Conservation (phyloP, 2,113 vertebrate genomes). For the Sterrhoptilus dennistouni region DNA sequence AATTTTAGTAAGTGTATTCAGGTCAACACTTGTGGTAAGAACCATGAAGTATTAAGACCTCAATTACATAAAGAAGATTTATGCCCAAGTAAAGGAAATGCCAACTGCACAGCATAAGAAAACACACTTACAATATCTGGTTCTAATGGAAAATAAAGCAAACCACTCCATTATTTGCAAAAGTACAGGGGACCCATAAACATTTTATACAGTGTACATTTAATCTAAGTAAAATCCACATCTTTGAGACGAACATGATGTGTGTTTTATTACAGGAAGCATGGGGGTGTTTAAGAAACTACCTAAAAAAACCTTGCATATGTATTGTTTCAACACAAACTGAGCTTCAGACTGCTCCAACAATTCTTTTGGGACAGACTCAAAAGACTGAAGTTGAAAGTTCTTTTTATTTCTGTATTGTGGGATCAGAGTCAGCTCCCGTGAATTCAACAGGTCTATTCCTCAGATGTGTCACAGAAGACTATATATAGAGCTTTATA, state of each 20-base stretch:
- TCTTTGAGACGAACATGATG: background rate
- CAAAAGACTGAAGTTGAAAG: background rate
- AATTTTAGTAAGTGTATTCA: background rate
- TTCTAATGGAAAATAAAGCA: background rate
- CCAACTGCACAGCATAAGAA: background rate
- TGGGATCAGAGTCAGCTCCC: fast-evolving
- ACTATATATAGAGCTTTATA: background rate
- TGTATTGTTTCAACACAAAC: background rate
- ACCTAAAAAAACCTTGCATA: background rate
- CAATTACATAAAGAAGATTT: background rate
- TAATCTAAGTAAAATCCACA: background rate
- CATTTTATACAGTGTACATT: background rate
- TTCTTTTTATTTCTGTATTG: background rate
- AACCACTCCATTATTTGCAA: background rate
- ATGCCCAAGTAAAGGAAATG: background rate
- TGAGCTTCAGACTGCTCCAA: background rate
- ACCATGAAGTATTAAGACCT: background rate
- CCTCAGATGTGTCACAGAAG: background rate
- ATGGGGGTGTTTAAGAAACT: background rate
- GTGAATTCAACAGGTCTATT: background rate
- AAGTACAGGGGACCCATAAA: background rate
- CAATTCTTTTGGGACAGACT: background rate
- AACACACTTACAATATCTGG: background rate
- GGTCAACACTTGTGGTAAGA: background rate
- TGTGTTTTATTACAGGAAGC: background rate